Evolutionary conservation across 2,113 vertebrate species (phyloP).

Genomic region (Crotalus viridis): DNA sequence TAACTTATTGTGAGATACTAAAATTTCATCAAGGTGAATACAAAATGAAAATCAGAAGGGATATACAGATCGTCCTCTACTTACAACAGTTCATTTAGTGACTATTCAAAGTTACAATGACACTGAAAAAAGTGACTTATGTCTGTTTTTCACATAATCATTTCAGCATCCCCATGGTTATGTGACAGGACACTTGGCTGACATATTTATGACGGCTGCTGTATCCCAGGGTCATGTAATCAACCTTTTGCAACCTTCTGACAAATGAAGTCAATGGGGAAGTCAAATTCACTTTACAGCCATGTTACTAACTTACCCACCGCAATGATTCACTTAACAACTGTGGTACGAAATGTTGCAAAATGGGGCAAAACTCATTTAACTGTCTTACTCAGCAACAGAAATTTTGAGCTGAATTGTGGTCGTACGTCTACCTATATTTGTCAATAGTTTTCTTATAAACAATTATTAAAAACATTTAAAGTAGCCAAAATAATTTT

Average conservation of each 20-base stretch:
- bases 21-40: neutral
- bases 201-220: neutral
- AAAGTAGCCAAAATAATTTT: neutral
- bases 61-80: neutral
- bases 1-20: neutral
- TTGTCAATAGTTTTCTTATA: neutral
- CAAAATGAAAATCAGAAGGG: neutral
- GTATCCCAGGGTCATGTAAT: neutral
- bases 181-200: neutral
- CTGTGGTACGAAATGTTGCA: neutral
- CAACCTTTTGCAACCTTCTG: neutral
- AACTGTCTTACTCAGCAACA: neutral
- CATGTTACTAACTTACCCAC: neutral
- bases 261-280: neutral
- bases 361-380: neutral
- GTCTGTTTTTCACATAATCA: neutral
- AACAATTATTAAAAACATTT: neutral
- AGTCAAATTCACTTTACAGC: neutral
- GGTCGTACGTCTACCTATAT: neutral
- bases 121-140: neutral
- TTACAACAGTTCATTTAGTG: neutral
- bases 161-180: neutral
- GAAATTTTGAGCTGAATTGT: neutral
- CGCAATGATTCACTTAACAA: neutral
- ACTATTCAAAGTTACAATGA: neutral